Conservation (phyloP, 2,888 invertebrate genomes). For the Troglohyphantes excavatus region DNA sequence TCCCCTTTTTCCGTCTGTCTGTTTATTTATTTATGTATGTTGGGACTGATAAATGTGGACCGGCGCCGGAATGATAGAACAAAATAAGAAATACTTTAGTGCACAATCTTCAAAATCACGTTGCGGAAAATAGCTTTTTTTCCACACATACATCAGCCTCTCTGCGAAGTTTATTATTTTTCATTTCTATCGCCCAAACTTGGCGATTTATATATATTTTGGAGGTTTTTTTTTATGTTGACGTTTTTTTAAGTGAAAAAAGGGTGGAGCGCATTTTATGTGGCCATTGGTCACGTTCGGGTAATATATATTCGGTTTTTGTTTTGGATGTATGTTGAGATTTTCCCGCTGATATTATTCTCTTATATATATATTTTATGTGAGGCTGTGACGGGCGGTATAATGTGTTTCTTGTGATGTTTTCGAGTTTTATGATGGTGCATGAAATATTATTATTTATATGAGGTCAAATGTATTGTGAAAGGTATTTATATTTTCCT, state of each 20-base stretch:
- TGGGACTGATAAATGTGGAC: constrained; percentile 49
- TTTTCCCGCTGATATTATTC: too few relatives aligned
- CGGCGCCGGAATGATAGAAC: constrained; percentile 29
- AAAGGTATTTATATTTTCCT: too few relatives aligned
- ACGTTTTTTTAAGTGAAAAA: neutral
- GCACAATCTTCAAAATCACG: constrained; percentile 58
- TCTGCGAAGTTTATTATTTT: constrained; percentile 43
- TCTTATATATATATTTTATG: too few relatives aligned
- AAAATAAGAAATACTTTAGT: constrained; percentile 8
- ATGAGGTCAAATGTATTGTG: too few relatives aligned
- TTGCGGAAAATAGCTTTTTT: constrained; percentile 55
- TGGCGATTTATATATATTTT: constrained; percentile 42
- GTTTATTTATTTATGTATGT: constrained; percentile 64
- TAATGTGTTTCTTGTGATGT: too few relatives aligned
- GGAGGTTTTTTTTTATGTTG: neutral
- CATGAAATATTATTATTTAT: too few relatives aligned
- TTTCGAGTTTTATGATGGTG: too few relatives aligned
- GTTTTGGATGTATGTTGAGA: too few relatives aligned
- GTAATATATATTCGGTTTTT: too few relatives aligned
- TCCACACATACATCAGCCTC: neutral
- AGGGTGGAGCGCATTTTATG: neutral
- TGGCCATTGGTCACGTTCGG: too few relatives aligned
- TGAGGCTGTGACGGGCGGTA: too few relatives aligned
- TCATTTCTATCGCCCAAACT: neutral
- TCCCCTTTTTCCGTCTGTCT: constrained; percentile 32